A percentile compares a stretch with the other conserved stretches of the same genome.
phyloP scores from a whole-genome alignment of 2,113 vertebrate species.

The Nanorana parkeri region DNA sequence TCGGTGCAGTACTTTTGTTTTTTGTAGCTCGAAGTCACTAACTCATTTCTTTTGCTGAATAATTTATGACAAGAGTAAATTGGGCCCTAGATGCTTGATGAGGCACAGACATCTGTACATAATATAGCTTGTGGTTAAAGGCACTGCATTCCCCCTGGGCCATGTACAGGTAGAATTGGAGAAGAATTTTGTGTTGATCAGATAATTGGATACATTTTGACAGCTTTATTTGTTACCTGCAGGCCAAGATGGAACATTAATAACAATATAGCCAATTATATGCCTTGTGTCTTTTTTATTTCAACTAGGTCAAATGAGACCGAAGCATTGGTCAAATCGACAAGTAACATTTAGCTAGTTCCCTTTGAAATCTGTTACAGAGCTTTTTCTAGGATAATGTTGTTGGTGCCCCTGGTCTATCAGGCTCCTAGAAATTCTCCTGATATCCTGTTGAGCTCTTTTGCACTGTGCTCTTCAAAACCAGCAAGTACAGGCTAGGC shows the following conservation, averaged over 20 bases:
- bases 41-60: slow-evolving; percentile 27
- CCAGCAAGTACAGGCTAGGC: no score
- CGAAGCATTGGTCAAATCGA: background rate
- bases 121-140: background rate
- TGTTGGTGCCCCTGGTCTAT: no score
- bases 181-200: slow-evolving; percentile 37
- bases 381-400: no score
- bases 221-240: slow-evolving; percentile 12
- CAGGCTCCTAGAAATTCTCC: no score
- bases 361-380: background rate
- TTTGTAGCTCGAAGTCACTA: background rate
- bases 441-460: no score
- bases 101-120: background rate
- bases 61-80: slow-evolving; percentile 36
- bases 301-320: slow-evolving; percentile 20
- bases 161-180: slow-evolving; percentile 13
- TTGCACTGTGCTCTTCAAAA: no score
- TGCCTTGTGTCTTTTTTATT: background rate
- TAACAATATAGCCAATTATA: background rate
- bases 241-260: slow-evolving; percentile 1
- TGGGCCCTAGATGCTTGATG: slow-evolving; percentile 18
- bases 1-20: background rate
- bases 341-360: background rate
- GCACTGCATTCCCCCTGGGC: slow-evolving; percentile 10
- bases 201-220: slow-evolving; percentile 34